Percentiles rank a stretch among this genome's conserved stretches.
Evolutionary conservation across 2,888 invertebrate species (phyloP).

Genomic region (Microctonus aethiopoides): DNA sequence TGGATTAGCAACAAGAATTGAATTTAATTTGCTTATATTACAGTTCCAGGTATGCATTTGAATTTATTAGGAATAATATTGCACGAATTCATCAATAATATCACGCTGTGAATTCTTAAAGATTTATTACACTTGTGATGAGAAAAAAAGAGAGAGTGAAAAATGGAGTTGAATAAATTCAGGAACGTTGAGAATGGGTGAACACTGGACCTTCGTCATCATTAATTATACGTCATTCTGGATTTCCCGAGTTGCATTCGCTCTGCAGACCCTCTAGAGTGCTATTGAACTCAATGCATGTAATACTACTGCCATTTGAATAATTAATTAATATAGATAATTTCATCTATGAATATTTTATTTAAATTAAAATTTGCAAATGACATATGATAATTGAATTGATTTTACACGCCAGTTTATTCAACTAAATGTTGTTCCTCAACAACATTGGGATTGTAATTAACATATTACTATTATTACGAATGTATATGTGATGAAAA

Average conservation of each 20-base stretch:
- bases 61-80: too few species aligned
- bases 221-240: constrained; percentile 8
- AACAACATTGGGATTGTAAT: neutral
- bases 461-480: too few species aligned
- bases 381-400: too few species aligned
- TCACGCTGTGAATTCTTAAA: too few species aligned
- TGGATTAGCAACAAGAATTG: neutral
- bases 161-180: too few species aligned
- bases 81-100: too few species aligned
- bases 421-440: too few species aligned
- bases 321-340: neutral
- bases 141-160: neutral
- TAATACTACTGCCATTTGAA: neutral
- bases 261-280: neutral
- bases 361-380: too few species aligned
- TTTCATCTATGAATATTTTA: too few species aligned
- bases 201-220: neutral
- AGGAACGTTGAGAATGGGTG: neutral
- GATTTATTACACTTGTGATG: neutral
- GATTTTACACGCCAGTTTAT: neutral
- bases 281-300: neutral
- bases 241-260: neutral
- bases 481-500: neutral
- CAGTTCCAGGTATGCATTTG: neutral
- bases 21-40: neutral